Percentiles rank a stretch among this genome's conserved stretches.
phyloP scores from a whole-genome alignment of 2,113 vertebrate genomes.

The Nothocercus julius region DNA sequence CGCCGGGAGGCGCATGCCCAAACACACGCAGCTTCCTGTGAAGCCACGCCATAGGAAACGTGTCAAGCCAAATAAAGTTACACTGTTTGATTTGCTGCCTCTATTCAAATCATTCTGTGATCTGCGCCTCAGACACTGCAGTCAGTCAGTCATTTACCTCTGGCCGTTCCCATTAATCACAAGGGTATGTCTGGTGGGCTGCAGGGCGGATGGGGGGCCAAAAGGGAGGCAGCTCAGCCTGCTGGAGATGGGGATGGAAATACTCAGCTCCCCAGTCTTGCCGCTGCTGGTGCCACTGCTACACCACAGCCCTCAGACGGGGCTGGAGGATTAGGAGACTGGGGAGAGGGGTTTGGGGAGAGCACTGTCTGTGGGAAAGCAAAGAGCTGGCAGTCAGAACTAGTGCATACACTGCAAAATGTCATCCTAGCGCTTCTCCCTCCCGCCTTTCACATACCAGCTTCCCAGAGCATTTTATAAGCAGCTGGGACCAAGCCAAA shows the following conservation, averaged over 20 bases:
- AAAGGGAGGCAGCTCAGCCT: neutral
- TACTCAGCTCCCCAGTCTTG: neutral
- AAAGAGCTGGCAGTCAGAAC: neutral
- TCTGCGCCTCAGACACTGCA: neutral
- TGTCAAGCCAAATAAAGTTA: neutral
- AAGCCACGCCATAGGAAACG: slow-evolving; percentile 20
- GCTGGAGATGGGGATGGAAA: slow-evolving; percentile 59
- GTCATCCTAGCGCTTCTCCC: neutral
- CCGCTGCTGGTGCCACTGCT: slow-evolving; percentile 6
- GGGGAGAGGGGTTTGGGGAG: neutral
- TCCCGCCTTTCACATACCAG: neutral
- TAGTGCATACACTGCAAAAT: slow-evolving; percentile 34
- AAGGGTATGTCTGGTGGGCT: neutral
- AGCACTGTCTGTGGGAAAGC: slow-evolving; percentile 43
- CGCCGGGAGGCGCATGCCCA: slow-evolving; percentile 15
- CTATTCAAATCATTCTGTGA: neutral
- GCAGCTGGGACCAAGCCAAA: neutral
- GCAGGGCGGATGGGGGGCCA: neutral
- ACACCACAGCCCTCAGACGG: slow-evolving; percentile 23
- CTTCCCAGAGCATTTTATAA: neutral
- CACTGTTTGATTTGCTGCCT: slow-evolving; percentile 1
- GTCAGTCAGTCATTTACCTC: neutral
- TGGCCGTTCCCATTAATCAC: neutral
- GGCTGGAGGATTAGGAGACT: neutral
- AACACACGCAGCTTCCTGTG: neutral